phyloP scores from a whole-genome alignment of 53 echinoderm and acorn worm genomes.

The Antedon mediterranea region DNA sequence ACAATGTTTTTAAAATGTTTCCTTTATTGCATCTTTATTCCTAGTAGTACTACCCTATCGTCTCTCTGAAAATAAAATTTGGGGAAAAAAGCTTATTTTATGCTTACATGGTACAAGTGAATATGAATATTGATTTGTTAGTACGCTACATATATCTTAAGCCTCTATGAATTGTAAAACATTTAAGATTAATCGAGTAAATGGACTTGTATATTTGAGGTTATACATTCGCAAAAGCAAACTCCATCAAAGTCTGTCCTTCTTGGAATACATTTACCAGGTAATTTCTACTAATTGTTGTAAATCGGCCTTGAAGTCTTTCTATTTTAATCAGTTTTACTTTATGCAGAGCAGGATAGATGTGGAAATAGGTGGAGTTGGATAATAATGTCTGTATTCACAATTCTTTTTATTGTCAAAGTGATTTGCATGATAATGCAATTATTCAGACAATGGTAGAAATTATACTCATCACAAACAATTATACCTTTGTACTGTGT shows the following conservation, averaged over 20 bases:
- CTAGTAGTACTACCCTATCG: no score
- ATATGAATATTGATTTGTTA: no score
- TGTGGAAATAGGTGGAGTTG: background rate
- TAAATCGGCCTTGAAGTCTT: background rate
- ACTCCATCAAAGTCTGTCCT: background rate
- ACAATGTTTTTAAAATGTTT: no score
- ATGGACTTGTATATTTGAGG: background rate
- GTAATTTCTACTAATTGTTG: background rate
- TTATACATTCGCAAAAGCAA: no score
- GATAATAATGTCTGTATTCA: background rate
- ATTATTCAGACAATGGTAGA: background rate
- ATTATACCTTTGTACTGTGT: no score
- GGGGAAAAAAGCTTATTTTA: no score
- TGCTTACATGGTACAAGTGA: no score
- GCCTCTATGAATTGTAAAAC: background rate
- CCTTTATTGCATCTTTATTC: no score
- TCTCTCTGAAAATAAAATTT: no score
- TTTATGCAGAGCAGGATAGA: background rate
- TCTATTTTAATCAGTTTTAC: background rate
- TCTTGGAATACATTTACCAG: background rate
- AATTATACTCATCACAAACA: no score
- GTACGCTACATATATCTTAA: no score
- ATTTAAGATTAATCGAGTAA: background rate
- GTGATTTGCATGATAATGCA: background rate
- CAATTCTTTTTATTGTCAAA: background rate